These are phyloP conservation scores for Danaus melanippus DNA, from an alignment of 1,140 invertebrate genomes.

Conservation along the genomic window DNA sequence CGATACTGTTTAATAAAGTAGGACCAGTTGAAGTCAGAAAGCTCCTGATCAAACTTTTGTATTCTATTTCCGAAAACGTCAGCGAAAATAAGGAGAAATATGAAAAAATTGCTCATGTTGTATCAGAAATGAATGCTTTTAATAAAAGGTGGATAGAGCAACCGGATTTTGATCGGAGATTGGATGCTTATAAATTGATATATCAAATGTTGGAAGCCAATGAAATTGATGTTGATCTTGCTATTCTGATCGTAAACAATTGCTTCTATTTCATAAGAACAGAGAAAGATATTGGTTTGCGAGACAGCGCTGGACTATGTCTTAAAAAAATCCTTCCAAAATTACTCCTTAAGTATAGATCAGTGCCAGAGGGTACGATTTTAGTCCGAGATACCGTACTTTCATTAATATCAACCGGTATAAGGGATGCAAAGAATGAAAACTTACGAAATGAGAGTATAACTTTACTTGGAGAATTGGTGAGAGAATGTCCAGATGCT, in stretches of 20 bases:
- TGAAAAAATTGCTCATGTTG: constrained; percentile 62
- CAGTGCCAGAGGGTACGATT: constrained; percentile 72
- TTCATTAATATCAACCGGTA: constrained; percentile 77
- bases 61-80: constrained; percentile 69
- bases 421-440: constrained; percentile 78
- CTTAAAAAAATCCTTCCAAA: constrained; percentile 78
- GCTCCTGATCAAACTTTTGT: constrained; percentile 74
- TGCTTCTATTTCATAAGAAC: constrained; percentile 84
- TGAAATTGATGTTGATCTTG: constrained; percentile 76
- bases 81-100: constrained; percentile 51
- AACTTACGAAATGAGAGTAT: constrained; percentile 83
- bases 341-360: constrained; percentile 71
- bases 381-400: constrained; percentile 83
- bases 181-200: constrained; percentile 82
- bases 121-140: constrained; percentile 87
- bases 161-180: constrained; percentile 88
- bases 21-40: constrained; percentile 75
- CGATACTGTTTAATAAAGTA: constrained; percentile 78
- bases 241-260: constrained; percentile 84
- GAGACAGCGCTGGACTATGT: constrained; percentile 83
- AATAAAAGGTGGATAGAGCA: constrained; percentile 91
- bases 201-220: constrained; percentile 73
- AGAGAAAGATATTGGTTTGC: constrained; percentile 87
- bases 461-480: constrained; percentile 81
- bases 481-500: constrained; percentile 78